Evolutionary conservation across 2,888 invertebrate species (phyloP), one percentile per base, ranked within the genome.

Genomic region (Xanthia togata): DNA sequence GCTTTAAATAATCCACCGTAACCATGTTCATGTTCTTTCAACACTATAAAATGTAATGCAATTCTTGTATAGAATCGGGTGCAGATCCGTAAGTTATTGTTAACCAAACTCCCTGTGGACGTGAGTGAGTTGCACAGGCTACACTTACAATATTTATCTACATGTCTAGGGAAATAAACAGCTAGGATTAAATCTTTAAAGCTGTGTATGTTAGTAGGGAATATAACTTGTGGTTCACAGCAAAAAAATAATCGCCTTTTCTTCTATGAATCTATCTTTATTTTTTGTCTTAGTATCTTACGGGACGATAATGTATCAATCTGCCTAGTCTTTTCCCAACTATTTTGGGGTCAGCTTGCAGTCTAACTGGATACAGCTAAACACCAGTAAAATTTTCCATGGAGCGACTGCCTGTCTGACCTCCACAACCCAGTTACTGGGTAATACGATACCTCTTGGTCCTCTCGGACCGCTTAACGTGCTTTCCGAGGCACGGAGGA

Each of bases 61-160:
- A 70, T 71, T 44, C 44, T 17, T 60, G 35, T 44, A 38, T 26
- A 79, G 72, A 31, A 71, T 53, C 60, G 35, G 1, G n/a, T n/a
- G n/a, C n/a, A n/a, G n/a, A n/a, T n/a, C n/a, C n/a, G 12, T 77
- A 71, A 79, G 60, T 79, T 77, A 79, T 79, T 77, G 79, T 60
- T 71, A 79, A 79, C 60, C 60, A 5, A 77, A 71, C 44, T 60
- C 77, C 60, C 3, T 4, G 1, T 71, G 60, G 77, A 79, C 23
- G 1, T 0, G 60, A 77, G 60, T 77, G 79, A 77, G 60, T 53
- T 79, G 44, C 60, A 77, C 59, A 23, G 44, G 5, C n/a, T 70
- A 23, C 50, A 53, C 23, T 4, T 23, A 53, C 60, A n/a, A 79
- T 71, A 60, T 77, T 35, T 77, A 79, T 79, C 50, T 60, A 23